A percentile compares a stretch with the other conserved stretches of the same genome.
Conservation (phyloP, 2,113 vertebrate species). For the Butorides virescens region DNA sequence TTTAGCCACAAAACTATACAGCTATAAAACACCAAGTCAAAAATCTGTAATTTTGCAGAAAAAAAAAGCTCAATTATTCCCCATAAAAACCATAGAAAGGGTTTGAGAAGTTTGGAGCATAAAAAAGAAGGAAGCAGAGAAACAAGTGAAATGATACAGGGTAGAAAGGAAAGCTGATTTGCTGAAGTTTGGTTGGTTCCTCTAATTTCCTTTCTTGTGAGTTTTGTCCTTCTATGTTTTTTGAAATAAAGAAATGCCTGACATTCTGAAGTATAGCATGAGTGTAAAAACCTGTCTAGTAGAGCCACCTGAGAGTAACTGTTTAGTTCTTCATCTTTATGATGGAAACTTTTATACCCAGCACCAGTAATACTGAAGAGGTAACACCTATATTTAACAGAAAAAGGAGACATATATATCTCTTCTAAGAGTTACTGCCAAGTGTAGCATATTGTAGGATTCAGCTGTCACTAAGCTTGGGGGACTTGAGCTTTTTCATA, state of each 20-base stretch:
- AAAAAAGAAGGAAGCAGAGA: neutral
- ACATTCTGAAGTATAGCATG: neutral
- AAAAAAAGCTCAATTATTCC: neutral
- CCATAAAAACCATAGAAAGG: neutral
- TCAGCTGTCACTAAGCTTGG: neutral
- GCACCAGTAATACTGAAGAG: neutral
- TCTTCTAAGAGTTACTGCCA: neutral
- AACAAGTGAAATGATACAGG: neutral
- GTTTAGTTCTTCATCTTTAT: neutral
- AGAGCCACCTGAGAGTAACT: neutral
- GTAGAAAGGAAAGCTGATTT: neutral
- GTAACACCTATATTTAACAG: neutral
- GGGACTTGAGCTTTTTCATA: neutral
- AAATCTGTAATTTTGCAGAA: neutral
- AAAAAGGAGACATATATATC: neutral
- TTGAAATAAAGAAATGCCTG: neutral
- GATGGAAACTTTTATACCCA: neutral
- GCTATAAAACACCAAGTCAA: slow-evolving; percentile 14
- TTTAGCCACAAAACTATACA: slow-evolving; percentile 46
- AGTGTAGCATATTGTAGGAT: neutral
- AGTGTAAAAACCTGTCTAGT: neutral
- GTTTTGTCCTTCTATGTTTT: neutral
- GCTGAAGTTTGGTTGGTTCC: neutral
- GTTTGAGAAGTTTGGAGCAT: neutral
- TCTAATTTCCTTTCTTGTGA: neutral